Base-by-base conservation (phyloP, 2,797 vertebrate genomes). In the Thalassophryne amazonica region DNA sequence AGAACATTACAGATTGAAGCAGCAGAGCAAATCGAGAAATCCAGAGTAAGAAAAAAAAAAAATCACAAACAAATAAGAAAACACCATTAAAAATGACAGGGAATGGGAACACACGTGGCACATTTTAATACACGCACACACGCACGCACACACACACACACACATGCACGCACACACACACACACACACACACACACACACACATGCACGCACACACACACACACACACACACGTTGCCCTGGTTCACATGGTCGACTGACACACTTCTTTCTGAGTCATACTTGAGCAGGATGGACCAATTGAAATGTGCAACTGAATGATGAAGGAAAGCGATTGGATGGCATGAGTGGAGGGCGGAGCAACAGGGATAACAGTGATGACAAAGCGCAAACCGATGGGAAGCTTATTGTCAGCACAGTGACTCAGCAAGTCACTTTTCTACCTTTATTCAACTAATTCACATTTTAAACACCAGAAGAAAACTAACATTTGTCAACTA, bases 181-280 rank as follows among this genome's bases (percentile, higher is more conserved):
- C 33, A 34, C 37, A 35, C 36, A 2, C 16, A 32, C 3, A 16
- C 14, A 12, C 43, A 78, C 65, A 59, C 42, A 69, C 66, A 39
- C 16, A 57, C 18, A 36, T 32, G 60, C 48, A 41, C 38, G 5
- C 18, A 33, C 35, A 29, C 5, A 47, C 43, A 39, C 37, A 57
- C 41, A 38, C 42, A 35, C 37, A 24, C 22, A 31, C 46, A 74
- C 65, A 84, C 48, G 82, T 42, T 64, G 58, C 69, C 74, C 88
- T 75, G 84, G 73, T 73, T 82, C 80, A 86, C 71, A 82, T 80
- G 71, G 86, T 75, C 87, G 86, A 89, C 88, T 80, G 77, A 90
- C 87, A 90, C 86, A 86, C 86, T 76, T 90, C 89, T 93, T 93
- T 93, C 91, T 92, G 91, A 93, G 91, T 92, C 91, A 91, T 91